Evolutionary conservation across 2,797 vertebrate species (phyloP).

Genomic region (Poecilia velifera): DNA sequence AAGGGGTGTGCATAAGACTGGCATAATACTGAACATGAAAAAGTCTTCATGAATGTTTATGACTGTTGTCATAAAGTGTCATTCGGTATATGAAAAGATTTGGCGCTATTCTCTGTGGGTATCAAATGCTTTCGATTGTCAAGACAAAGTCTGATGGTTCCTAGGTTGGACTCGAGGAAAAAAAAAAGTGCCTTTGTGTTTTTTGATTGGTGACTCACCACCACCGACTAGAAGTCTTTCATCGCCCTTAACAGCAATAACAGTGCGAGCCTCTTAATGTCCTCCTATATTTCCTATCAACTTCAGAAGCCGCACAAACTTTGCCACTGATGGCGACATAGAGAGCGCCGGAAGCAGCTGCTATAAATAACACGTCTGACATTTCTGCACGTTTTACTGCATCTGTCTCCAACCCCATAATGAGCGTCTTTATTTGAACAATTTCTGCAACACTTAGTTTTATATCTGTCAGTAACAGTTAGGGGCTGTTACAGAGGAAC

Average conservation of each 20-base stretch:
- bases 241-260: background rate
- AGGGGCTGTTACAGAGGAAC: background rate
- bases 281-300: background rate
- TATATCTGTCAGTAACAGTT: background rate
- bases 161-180: background rate
- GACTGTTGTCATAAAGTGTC: too few species aligned
- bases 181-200: too few species aligned
- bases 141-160: background rate
- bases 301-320: background rate
- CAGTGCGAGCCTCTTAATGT: background rate
- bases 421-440: background rate
- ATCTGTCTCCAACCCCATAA: background rate
- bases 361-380: background rate
- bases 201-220: too few species aligned
- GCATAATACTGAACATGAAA: too few species aligned
- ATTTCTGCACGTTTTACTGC: background rate
- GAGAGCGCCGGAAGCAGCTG: background rate
- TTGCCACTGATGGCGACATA: background rate
- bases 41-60: too few species aligned
- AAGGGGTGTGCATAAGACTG: too few species aligned
- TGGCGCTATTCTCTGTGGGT: background rate
- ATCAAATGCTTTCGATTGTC: background rate
- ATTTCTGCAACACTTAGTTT: background rate
- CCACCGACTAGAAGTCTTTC: background rate
- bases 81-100: too few species aligned